Base-by-base conservation (phyloP, 2,888 invertebrate species). In the Synergus japonicus region DNA sequence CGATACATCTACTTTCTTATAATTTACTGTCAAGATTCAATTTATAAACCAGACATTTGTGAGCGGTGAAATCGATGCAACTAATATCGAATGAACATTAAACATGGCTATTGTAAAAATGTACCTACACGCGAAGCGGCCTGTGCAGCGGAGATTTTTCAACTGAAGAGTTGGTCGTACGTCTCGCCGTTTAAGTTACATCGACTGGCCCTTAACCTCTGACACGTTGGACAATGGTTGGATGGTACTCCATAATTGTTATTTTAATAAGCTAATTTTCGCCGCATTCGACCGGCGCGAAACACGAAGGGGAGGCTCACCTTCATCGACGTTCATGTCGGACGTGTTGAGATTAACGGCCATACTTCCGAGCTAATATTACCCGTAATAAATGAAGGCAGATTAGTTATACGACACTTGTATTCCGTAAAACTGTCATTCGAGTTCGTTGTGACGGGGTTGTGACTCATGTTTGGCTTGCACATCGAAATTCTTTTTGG, bases 191-290 rank as follows among this genome's bases (percentile, higher is more conserved):
- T 87, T 37, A 86, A 89, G 86, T 88, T 88, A 89, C 88, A 87
- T 79, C 87, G 86, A 88, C 87, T 89, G 86, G 84, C 85, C 87
- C 84, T 88, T 87, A 88, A 89, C 89, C 89, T 84, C 78, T 88
- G 89, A 88, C 88, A 86, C 83, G 76, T 43, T 80, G 84, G 86
- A 90, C 90, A 89, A 90, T 89, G 86, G 86, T 79, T 78, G 85
- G 86, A 83, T 86, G 86, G 85, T 82, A 85, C 88, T 86, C 86
- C 86, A 86, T 89, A 89, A 89, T 90, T 90, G 89, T 90, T 89
- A 89, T 89, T 90, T 88, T 90, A 90, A 90, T 90, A 89, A 90
- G 89, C 88, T 88, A 89, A 89, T 89, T 89, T 89, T 88, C 88
- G 86, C 87, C 82, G 84, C 85, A 83, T 83, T 83, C 84, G 81